Evolutionary conservation across 2,113 vertebrate genomes (phyloP).

Genomic region (Anolis sagrei): DNA sequence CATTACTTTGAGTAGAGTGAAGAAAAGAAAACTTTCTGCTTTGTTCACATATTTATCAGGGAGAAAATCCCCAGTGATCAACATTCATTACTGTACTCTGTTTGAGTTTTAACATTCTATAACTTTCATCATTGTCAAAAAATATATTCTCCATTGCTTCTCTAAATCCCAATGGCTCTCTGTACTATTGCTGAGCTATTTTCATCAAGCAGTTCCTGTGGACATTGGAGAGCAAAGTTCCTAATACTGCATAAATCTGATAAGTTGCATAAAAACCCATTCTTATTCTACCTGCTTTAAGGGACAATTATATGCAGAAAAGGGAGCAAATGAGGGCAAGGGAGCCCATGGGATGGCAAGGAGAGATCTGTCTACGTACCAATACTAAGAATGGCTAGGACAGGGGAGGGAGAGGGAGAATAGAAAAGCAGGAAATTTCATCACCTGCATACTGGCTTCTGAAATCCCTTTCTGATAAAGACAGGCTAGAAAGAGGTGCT

Average conservation of each 20-base stretch:
- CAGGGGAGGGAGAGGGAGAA: not conserved
- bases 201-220: not conserved
- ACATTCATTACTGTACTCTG: conserved; percentile 12
- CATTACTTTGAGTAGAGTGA: not conserved
- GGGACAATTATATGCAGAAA: not conserved
- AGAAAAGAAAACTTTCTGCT: not conserved
- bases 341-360: not conserved
- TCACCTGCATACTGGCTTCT: not conserved
- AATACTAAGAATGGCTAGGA: not conserved
- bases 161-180: not conserved
- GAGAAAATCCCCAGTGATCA: conserved; percentile 2
- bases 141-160: not conserved
- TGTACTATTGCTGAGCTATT: not conserved
- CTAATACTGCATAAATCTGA: not conserved
- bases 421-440: not conserved
- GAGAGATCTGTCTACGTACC: not conserved
- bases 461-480: not conserved
- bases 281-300: not conserved
- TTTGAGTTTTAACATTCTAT: not conserved
- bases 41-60: conserved; percentile 11
- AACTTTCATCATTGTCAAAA: conserved; percentile 4
- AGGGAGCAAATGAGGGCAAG: not conserved
- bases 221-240: not conserved
- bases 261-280: not conserved
- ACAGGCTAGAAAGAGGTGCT: not conserved